These are phyloP conservation scores for Anguilla megastoma DNA, from an alignment of 2,797 vertebrate genomes.

Conservation along the genomic window DNA sequence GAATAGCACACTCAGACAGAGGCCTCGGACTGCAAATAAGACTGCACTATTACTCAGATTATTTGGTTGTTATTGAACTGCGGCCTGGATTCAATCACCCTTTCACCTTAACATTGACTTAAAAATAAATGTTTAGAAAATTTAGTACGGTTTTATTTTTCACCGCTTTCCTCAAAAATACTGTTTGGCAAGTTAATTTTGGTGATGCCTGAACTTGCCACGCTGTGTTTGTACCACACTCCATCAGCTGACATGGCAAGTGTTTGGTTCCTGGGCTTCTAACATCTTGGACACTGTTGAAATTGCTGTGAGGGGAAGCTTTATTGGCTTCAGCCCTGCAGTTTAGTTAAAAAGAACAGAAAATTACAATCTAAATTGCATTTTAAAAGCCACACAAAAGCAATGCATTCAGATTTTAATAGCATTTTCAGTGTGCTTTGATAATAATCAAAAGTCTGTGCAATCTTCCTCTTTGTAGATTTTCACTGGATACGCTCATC, in stretches of 20 bases:
- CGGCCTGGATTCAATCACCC: neutral
- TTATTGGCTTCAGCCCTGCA: neutral
- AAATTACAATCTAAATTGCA: constrained; percentile 13
- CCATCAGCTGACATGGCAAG: neutral
- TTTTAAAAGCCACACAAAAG: neutral
- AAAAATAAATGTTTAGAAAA: neutral
- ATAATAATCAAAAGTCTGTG: constrained; percentile 16
- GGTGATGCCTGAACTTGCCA: neutral
- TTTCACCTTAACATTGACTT: neutral
- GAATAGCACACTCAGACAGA: neutral
- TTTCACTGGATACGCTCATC: constrained; percentile 11
- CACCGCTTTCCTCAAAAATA: neutral
- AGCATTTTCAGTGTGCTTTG: neutral
- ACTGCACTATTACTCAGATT: neutral
- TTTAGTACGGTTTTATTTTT: neutral
- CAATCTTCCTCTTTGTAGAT: constrained; percentile 4
- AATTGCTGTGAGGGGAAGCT: neutral
- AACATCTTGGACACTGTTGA: neutral
- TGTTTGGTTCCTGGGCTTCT: neutral
- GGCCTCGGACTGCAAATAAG: neutral
- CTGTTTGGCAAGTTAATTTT: neutral
- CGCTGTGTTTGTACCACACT: neutral
- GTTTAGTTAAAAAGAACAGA: neutral
- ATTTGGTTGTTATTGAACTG: neutral
- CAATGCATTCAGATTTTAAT: neutral